phyloP scores from a whole-genome alignment of 2,113 vertebrate genomes.

The Phyllostomus hastatus region DNA sequence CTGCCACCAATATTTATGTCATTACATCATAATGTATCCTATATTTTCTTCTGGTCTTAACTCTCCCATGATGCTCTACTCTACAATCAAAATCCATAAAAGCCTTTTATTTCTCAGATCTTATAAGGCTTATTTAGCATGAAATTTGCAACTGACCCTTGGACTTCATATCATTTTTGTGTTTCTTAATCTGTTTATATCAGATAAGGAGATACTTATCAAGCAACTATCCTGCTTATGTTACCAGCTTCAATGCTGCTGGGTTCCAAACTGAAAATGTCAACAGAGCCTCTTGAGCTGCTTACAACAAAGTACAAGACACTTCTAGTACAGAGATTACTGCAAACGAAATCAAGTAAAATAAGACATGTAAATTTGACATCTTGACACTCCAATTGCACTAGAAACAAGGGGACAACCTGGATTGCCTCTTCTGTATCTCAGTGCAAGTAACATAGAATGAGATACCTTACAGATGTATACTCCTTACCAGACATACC shows the following conservation, averaged over 20 bases:
- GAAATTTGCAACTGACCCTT: neutral
- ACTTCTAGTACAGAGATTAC: neutral
- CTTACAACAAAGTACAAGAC: neutral
- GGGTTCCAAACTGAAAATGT: neutral
- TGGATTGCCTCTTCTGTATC: neutral
- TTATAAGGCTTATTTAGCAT: neutral
- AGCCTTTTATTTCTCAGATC: neutral
- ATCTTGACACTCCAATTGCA: neutral
- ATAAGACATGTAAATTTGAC: neutral
- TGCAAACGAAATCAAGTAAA: neutral
- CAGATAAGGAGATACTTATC: neutral
- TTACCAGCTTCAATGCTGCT: neutral
- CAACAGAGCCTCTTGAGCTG: neutral
- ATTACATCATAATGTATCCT: neutral
- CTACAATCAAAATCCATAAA: neutral
- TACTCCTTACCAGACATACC: neutral
- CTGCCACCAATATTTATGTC: neutral
- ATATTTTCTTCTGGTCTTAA: neutral
- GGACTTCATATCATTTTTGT: neutral
- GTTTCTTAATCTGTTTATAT: neutral
- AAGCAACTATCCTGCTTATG: neutral
- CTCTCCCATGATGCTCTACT: neutral
- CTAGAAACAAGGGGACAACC: neutral
- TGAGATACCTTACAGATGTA: rapidly evolving
- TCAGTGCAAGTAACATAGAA: neutral